Base-by-base conservation (phyloP, 2,113 vertebrate genomes). In the Siniperca knerii region DNA sequence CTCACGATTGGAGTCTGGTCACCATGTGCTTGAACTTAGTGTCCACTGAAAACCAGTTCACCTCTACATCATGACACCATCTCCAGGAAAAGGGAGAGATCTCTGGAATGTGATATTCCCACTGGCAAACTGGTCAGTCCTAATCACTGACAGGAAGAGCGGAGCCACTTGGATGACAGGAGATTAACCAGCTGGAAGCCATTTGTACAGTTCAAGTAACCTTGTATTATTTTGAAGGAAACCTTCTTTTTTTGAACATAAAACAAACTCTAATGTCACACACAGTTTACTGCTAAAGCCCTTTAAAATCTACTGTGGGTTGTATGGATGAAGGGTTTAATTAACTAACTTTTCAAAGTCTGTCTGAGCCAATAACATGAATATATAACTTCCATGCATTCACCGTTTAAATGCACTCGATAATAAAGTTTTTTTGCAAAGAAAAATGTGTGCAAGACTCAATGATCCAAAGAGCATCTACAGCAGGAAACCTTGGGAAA, bases 181-280 rank as follows among this genome's bases (percentile, higher is more conserved):
- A 29, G 35, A 78, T 15, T 20, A 68, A 67, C 20, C 86, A 85
- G 68, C 60, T 92, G 88, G 62, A 85, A 83, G 9, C 52, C n/a
- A 90, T 90, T 89, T 88, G 62, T 77, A 58, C 20, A 68, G 76
- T 68, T 23, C 15, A 61, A 78, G 40, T 42, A 58, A 68, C 77
- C 42, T 37, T 80, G 57, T 65, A 21, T 65, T n/a, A 40, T 16
- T 18, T 58, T 40, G 6, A 57, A 25, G 6, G 8, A 69, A 76
- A 52, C 29, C 3, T 37, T 61, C 33, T 9, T 66, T 50, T 50
- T 40, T 20, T 58, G 0, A 65, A 82, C 6, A 68, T 16, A 29
- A 46, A 64, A 62, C n/a, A 2, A 71, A 79, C 42, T 64, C 21
- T 12, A 21, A 72, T n/a, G 4, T 25, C n/a, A 46, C 12, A 8